phyloP scores from a whole-genome alignment of 2,797 vertebrate species.

The Pempheris klunzingeri region DNA sequence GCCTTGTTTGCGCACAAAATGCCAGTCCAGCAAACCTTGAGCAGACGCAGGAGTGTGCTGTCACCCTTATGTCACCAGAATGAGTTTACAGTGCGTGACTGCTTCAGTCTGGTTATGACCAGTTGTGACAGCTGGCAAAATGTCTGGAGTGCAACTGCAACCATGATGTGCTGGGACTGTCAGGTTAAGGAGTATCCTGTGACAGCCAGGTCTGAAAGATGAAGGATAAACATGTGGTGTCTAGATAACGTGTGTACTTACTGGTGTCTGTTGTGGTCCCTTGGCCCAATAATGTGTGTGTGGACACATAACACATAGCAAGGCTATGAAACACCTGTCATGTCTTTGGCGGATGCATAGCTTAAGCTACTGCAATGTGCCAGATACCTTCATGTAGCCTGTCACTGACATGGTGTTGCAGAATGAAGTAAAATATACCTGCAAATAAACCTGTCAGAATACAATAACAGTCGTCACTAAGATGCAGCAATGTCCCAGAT shows the following conservation, averaged over 20 bases:
- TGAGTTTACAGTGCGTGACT: constrained; percentile 49
- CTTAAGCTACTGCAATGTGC: constrained; percentile 33
- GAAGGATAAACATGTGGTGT: constrained; percentile 62
- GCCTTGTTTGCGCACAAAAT: constrained; percentile 3
- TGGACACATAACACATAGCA: constrained; percentile 18
- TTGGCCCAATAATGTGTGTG: constrained; percentile 27
- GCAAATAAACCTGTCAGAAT: constrained; percentile 43
- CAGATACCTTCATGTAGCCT: constrained; percentile 52
- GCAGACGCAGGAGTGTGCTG: constrained; percentile 24
- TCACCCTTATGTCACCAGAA: constrained; percentile 34
- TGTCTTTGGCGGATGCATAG: constrained; percentile 44
- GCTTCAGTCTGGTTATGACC: constrained; percentile 67
- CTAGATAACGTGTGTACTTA: constrained; percentile 57
- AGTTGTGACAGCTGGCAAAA: constrained; percentile 63
- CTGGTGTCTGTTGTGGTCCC: constrained; percentile 54
- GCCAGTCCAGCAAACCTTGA: constrained; percentile 4
- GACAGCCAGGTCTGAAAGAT: constrained; percentile 61
- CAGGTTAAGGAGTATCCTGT: constrained; percentile 62
- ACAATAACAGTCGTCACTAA: constrained; percentile 25
- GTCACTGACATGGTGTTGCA: constrained; percentile 43
- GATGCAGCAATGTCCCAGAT: constrained; percentile 33
- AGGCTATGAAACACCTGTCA: constrained; percentile 73
- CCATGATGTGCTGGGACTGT: constrained; percentile 55
- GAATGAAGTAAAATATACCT: constrained; percentile 30
- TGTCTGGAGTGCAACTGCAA: constrained; percentile 44